These are phyloP conservation scores for Phocides pigmalion DNA, from an alignment of 1,140 invertebrate genomes.

Conservation along the genomic window DNA sequence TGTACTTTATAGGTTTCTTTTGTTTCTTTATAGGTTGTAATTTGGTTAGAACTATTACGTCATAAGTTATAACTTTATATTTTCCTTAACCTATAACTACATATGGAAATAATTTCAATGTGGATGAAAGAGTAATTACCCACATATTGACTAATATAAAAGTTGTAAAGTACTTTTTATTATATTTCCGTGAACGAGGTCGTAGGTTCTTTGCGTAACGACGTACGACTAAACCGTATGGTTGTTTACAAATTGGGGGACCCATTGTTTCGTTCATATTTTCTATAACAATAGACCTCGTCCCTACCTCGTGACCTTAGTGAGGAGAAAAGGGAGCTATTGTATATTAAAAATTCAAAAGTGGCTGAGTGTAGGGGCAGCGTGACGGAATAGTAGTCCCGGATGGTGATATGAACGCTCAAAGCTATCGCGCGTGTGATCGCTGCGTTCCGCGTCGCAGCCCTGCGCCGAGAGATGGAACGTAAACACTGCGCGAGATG, in stretches of 20 bases:
- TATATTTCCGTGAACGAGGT: background rate
- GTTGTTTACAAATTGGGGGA: background rate
- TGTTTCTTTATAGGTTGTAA: too few species aligned
- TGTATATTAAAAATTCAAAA: constrained; percentile 27
- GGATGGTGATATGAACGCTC: constrained; percentile 62
- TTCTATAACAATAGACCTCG: background rate
- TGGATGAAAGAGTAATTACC: too few species aligned
- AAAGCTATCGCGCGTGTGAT: constrained; percentile 73
- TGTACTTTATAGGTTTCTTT: too few species aligned
- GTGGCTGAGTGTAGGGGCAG: constrained; percentile 29
- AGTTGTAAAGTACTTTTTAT: too few species aligned
- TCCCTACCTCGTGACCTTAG: constrained; percentile 6
- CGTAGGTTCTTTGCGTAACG: too few species aligned
- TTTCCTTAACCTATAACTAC: too few species aligned
- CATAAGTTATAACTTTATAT: too few species aligned
- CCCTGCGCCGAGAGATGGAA: constrained; percentile 76
- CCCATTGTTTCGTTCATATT: background rate
- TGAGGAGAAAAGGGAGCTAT: constrained; percentile 11
- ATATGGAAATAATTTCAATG: too few species aligned
- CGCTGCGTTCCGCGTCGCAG: constrained; percentile 65
- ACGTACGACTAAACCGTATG: too few species aligned
- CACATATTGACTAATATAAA: too few species aligned
- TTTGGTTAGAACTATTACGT: too few species aligned
- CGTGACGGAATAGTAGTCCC: constrained; percentile 36
- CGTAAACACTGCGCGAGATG: constrained; percentile 77